phyloP scores from a whole-genome alignment of 2,113 vertebrate species.

The zebrafish (Danio rerio) region DNA sequence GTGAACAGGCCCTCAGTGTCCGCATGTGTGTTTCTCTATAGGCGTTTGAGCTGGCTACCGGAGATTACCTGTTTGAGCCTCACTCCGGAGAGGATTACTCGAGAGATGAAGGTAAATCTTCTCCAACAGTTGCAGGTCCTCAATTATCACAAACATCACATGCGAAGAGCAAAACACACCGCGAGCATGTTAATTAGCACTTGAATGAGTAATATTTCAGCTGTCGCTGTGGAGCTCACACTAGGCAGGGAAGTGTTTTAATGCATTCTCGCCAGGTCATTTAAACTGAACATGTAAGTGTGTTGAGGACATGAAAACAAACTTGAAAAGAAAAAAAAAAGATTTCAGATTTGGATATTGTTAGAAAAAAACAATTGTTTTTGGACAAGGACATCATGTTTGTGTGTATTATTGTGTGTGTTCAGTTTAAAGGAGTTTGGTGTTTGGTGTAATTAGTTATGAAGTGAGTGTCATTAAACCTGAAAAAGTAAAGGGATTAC shows the following conservation, averaged over 20 bases:
- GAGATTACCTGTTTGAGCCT: conserved; percentile 96
- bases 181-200: conserved; percentile 40
- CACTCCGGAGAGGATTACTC: conserved; percentile 97
- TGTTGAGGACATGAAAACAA: too few species aligned
- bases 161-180: conserved; percentile 31
- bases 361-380: too few species aligned
- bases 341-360: too few species aligned
- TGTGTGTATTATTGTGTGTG: too few species aligned
- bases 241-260: not conserved
- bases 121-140: not conserved
- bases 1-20: not conserved
- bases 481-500: too few species aligned
- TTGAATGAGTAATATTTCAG: not conserved
- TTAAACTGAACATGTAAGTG: too few species aligned
- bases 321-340: too few species aligned
- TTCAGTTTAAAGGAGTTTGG: too few species aligned
- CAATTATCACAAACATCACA: not conserved
- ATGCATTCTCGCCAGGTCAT: too few species aligned
- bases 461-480: too few species aligned
- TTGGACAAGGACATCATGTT: too few species aligned
- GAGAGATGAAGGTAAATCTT: conserved; percentile 89
- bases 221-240: not conserved
- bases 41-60: conserved; percentile 95
- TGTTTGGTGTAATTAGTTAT: too few species aligned
- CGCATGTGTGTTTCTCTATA: conserved; percentile 55